Base-by-base conservation (phyloP, 2,113 vertebrate species). In the Scartelaos histophorus region DNA sequence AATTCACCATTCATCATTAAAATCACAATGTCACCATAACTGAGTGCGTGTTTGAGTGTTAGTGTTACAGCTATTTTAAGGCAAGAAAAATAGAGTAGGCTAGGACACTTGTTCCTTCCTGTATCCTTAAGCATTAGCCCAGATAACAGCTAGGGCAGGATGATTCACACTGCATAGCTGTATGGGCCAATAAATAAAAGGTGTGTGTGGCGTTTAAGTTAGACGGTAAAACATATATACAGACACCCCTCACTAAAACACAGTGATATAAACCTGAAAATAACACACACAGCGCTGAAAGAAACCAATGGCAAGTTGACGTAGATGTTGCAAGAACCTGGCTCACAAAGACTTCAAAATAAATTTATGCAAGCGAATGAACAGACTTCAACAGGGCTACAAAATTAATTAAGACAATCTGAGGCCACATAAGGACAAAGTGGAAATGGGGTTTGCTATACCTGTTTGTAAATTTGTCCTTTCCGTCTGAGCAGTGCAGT, bases 211-310 rank as follows among this genome's bases (percentile, higher is more conserved):
- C 35, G 6, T 51, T 71, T 0, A n/a, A 3, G 71, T 21, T 47
- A 34, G 70, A n/a, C 51, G 7, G 13, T 46, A 6, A 9, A 19
- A 3, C 7, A 19, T 0, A 45, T 29, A 29, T 29, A n/a, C n/a
- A 29, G 29, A 29, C 80, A 74, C 79, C 83, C 87, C 82, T 76
- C 2, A 69, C 13, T 25, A 17, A 25, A 22, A 57, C 17, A 73
- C 25, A 81, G 74, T 87, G 87, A 83, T 87, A 81, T 54, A 70
- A 78, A 67, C 83, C 83, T 69, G 3, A 57, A 13, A 64, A 43
- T 43, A 47, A 43, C 67, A 57, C 60, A 16, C 38, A 22, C 47
- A 64, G 10, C 61, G 17, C 7, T 19, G 0, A 34, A 21, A 53
- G 51, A 56, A 7, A 24, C 4, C 47, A 12, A 21, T 16, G 19